Evolutionary conservation across 2,888 invertebrate species (phyloP), one percentile per base, ranked within the genome.

Genomic region (Chloromyia formosa): DNA sequence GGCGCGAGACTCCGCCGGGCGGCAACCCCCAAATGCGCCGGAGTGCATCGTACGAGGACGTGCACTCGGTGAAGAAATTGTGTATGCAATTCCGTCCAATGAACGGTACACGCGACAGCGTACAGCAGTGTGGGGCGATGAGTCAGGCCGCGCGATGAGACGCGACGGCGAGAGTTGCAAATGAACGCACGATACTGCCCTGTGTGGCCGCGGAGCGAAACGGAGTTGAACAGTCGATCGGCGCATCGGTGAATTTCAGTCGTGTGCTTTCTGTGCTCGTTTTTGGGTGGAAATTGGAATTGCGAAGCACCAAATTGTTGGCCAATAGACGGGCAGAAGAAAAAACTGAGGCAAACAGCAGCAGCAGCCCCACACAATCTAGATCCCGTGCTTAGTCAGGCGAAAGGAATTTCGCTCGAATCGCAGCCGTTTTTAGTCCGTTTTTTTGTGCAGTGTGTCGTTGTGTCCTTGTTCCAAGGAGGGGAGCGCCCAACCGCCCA

Each of bases 141-240:
- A 66, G 49, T 66, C 62, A 62, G 40, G 62, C 62, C 16, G n/a
- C 42, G 62, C 35, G 62, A 62, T 20, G 58, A 58, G 58, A 22
- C 18, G 60, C 22, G 60, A 12, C 27, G 3, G 27, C 27, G 27
- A 35, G 7, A 35, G 27, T 35, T 35, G 27, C n/a, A n/a, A n/a
- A n/a, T 35, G 49, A 49, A 49, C 14, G 10, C 49, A 49, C n/a
- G n/a, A n/a, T n/a, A n/a, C 3, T 12, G 16, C 49, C 2, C 3
- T 10, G 16, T 12, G 10, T 10, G 16, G 12, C 10, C 49, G 12
- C 49, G 49, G 49, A 49, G 14, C 49, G 49, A 12, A n/a, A 12
- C 3, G 49, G 12, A n/a, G 49, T 49, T 49, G 14, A 49, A 10
- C 12, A 49, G 16, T n/a, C n/a, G n/a, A 49, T 12, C 27, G 27